Evolutionary conservation across 2,888 invertebrate species (phyloP), one percentile per base, ranked within the genome.

Genomic region (Hydrotaea diabolus): DNA sequence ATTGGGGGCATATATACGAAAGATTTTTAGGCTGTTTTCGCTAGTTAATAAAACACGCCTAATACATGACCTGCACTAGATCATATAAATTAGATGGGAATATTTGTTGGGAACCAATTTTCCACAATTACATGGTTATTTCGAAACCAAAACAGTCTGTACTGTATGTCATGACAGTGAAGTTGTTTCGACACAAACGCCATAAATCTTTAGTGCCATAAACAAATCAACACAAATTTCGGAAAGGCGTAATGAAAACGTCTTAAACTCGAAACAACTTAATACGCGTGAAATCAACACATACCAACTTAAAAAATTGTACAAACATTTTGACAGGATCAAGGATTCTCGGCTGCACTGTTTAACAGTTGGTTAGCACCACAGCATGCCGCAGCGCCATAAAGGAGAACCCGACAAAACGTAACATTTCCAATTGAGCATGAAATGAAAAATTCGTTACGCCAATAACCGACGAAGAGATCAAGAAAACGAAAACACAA

Each of bases 301-400:
- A 17, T 23, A 46, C 43, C 23, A 73, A 53, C 57, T 76, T 78
- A 43, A 55, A 79, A 49, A 46, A 31, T 4, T 66, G 69, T 79
- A 69, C 46, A 85, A 82, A 82, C 79, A 79, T 85, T 85, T 85
- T 85, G 85, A 82, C 85, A 85, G 82, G 85, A 82, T 82, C 77
- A 85, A 82, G 84, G 84, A 79, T 77, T 55, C 66, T 11, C 15
- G n/a, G n/a, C n/a, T n/a, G n/a, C n/a, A n/a, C n/a, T 69, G 19
- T 43, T 71, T 55, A 55, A 55, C 55, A 49, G 72, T 76, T 77
- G 77, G 69, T 76, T 76, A 57, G 53, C 62, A 74, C 46, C 72
- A 36, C 74, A 71, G 71, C 57, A 49, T 9, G 19, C 5, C 26
- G 2, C 9, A n/a, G 36, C 5, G 7, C 11, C 13, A 9, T 31